A percentile compares a stretch with the other conserved stretches of the same genome.
phyloP scores from a whole-genome alignment of 1,140 invertebrate species.

The Helicoverpa armigera region DNA sequence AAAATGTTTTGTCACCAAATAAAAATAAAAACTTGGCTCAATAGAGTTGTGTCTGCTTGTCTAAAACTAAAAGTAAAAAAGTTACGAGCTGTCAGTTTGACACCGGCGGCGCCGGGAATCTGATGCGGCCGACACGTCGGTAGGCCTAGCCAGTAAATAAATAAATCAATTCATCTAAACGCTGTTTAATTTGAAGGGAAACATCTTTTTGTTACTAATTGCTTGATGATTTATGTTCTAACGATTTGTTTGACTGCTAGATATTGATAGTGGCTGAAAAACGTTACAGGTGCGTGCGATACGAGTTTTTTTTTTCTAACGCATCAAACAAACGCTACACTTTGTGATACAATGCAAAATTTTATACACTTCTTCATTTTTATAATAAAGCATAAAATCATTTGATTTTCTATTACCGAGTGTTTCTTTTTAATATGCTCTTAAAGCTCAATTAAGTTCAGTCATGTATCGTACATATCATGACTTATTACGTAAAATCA shows the following conservation, averaged over 20 bases:
- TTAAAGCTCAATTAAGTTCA: neutral
- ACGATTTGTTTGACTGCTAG: neutral
- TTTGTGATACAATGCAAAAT: neutral
- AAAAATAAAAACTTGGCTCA: conserved; percentile 71
- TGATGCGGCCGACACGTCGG: conserved; percentile 63
- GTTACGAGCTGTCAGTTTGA: conserved; percentile 75
- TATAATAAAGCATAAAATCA: too few relatives aligned
- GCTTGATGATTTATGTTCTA: conserved; percentile 27
- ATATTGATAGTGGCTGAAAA: conserved; percentile 25
- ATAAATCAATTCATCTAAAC: conserved; percentile 54
- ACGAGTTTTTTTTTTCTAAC: neutral
- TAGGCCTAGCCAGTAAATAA: conserved; percentile 72
- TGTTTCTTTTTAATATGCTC: too few relatives aligned
- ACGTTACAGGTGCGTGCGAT: neutral
- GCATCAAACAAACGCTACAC: neutral
- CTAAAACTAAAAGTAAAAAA: conserved; percentile 66
- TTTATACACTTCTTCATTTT: too few relatives aligned
- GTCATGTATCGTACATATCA: neutral
- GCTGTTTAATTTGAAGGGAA: conserved; percentile 44
- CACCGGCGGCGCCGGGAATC: conserved; percentile 71
- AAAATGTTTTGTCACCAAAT: conserved; percentile 67
- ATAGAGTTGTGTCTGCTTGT: conserved; percentile 65
- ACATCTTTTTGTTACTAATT: conserved; percentile 43
- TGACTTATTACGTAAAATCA: neutral
- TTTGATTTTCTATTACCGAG: too few relatives aligned